These are phyloP conservation scores for Diuraphis noxia DNA, from an alignment of 1,140 invertebrate species.

Conservation along the genomic window DNA sequence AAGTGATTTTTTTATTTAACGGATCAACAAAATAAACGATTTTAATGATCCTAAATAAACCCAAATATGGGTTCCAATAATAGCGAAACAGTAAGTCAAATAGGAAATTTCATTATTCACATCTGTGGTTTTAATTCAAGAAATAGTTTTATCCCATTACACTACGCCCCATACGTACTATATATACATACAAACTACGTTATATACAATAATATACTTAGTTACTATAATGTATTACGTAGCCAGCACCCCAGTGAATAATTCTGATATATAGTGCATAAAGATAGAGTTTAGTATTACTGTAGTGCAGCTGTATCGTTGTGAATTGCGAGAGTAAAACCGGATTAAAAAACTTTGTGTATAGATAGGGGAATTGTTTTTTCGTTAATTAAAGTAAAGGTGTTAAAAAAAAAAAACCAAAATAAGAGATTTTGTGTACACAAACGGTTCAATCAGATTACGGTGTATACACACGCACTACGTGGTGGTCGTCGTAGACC, in stretches of 20 bases:
- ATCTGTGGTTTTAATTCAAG: neutral
- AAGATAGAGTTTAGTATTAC: neutral
- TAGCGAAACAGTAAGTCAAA: neutral
- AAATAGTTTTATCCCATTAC: neutral
- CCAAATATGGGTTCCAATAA: neutral
- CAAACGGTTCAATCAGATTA: neutral
- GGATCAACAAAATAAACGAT: too few relatives aligned
- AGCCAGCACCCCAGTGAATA: neutral
- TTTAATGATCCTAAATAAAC: too few relatives aligned
- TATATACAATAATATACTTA: neutral
- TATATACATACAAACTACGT: neutral
- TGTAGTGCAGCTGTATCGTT: neutral
- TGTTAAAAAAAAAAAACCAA: neutral
- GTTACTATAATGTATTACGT: neutral
- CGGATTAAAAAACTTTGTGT: neutral
- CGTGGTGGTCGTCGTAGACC: too few relatives aligned
- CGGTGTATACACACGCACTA: too few relatives aligned
- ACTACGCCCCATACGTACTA: too few relatives aligned
- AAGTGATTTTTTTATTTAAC: too few relatives aligned
- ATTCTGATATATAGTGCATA: neutral
- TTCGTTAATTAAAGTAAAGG: neutral
- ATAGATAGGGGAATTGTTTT: neutral
- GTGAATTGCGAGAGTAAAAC: neutral
- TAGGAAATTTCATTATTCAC: neutral
- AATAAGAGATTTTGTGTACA: neutral